Evolutionary conservation across 2,797 vertebrate species (phyloP).

Genomic region (Loris lydekkerianus): DNA sequence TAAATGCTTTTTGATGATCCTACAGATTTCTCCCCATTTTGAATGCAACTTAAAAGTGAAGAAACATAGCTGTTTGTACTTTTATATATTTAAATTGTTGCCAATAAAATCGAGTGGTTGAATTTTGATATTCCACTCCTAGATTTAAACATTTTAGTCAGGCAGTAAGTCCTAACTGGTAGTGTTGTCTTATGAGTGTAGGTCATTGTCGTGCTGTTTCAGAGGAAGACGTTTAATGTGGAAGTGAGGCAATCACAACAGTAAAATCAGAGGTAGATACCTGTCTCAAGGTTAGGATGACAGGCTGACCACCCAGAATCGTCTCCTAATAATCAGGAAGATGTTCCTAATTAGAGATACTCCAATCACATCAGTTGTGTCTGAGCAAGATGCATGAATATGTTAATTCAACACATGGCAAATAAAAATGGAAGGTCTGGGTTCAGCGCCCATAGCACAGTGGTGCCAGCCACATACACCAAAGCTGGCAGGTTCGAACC

Average conservation of each 20-base stretch:
- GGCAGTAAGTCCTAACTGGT: not conserved
- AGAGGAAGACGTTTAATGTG: not conserved
- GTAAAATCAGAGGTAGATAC: not conserved
- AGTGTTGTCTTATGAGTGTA: not conserved
- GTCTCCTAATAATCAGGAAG: not conserved
- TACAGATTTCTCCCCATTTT: not conserved
- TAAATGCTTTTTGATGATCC: not conserved
- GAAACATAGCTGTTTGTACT: not conserved
- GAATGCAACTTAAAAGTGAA: not conserved
- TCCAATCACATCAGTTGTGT: not conserved
- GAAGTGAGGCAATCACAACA: not conserved
- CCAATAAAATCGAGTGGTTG: not conserved
- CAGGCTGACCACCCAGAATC: not conserved
- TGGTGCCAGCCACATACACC: too few relatives aligned
- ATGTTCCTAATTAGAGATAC: not conserved
- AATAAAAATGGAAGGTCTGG: not conserved
- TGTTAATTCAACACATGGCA: not conserved
- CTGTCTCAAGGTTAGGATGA: not conserved
- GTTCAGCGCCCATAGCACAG: too few relatives aligned
- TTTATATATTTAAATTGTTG: not conserved
- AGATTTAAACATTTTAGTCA: not conserved
- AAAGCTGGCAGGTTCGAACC: too few relatives aligned
- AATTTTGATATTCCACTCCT: not conserved
- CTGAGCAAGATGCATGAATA: not conserved
- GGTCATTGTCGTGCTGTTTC: not conserved